phyloP scores from a whole-genome alignment of 1,140 invertebrate species.

The Galleria mellonella region DNA sequence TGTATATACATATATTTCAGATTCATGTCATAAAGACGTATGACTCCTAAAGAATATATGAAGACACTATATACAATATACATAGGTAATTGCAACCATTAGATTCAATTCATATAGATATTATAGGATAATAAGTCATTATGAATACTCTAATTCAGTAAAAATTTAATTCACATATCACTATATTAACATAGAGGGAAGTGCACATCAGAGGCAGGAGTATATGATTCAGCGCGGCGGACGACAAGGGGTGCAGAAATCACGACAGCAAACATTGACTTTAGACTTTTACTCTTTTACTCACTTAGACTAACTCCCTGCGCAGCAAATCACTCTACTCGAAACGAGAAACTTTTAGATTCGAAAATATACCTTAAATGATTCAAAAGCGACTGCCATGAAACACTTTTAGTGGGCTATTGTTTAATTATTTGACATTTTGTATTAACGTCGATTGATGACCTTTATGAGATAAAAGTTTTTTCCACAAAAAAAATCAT shows the following conservation, averaged over 20 bases:
- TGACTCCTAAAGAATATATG: too few relatives aligned
- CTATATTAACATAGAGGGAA: conserved; percentile 9
- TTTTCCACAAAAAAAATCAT: too few relatives aligned
- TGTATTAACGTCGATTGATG: too few relatives aligned
- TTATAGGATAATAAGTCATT: too few relatives aligned
- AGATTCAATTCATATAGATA: too few relatives aligned
- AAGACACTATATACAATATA: too few relatives aligned
- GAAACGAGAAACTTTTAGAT: conserved; percentile 53
- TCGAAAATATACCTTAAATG: conserved; percentile 42
- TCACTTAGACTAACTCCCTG: conserved; percentile 59
- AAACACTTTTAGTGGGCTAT: conserved; percentile 33
- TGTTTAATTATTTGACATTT: conserved; percentile 26
- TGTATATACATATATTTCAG: too few relatives aligned
- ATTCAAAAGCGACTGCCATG: conserved; percentile 42
- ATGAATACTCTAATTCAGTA: too few relatives aligned
- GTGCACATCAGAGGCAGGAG: conserved; percentile 30
- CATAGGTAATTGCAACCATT: too few relatives aligned
- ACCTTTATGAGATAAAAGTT: too few relatives aligned
- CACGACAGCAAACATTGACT: conserved; percentile 70
- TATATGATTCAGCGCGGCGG: neutral
- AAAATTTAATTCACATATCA: too few relatives aligned
- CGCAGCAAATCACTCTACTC: conserved; percentile 59
- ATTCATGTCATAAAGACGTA: too few relatives aligned
- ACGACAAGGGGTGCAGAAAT: conserved; percentile 45
- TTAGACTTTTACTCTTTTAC: conserved; percentile 65